These are phyloP conservation scores for Leptopilina boulardi DNA, from an alignment of 1,140 invertebrate species.

Conservation along the genomic window DNA sequence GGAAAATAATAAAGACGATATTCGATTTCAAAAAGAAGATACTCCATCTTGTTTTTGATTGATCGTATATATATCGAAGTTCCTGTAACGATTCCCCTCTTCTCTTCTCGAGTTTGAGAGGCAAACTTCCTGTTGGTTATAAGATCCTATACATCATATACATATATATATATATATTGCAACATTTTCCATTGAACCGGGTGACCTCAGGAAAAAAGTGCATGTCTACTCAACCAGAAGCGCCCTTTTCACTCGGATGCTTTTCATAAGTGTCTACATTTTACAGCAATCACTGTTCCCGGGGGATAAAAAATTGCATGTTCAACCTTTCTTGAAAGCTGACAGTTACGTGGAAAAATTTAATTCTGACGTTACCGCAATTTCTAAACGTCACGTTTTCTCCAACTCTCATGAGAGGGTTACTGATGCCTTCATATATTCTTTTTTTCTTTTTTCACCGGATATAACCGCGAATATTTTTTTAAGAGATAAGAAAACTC, in stretches of 20 bases:
- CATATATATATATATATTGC: neutral
- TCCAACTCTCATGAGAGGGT: neutral
- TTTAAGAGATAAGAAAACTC: neutral
- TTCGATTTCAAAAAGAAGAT: too few relatives aligned
- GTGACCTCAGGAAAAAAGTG: neutral
- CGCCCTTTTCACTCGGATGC: constrained; percentile 4
- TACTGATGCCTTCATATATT: constrained; percentile 2
- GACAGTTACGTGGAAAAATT: constrained; percentile 4
- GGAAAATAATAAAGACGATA: too few relatives aligned
- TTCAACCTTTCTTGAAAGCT: neutral
- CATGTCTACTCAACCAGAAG: neutral
- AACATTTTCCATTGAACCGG: neutral
- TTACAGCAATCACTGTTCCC: constrained; percentile 6
- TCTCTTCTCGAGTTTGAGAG: too few relatives aligned
- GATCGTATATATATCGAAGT: too few relatives aligned
- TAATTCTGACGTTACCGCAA: constrained; percentile 16
- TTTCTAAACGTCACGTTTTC: constrained; percentile 11
- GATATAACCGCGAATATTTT: neutral
- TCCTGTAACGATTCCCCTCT: too few relatives aligned
- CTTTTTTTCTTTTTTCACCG: too few relatives aligned
- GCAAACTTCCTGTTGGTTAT: neutral
- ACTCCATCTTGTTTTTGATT: too few relatives aligned
- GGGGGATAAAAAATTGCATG: neutral
- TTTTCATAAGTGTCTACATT: constrained; percentile 7
- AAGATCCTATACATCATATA: neutral